Conservation (phyloP, 2,797 vertebrate species). For the Hozukius guyotensis region DNA sequence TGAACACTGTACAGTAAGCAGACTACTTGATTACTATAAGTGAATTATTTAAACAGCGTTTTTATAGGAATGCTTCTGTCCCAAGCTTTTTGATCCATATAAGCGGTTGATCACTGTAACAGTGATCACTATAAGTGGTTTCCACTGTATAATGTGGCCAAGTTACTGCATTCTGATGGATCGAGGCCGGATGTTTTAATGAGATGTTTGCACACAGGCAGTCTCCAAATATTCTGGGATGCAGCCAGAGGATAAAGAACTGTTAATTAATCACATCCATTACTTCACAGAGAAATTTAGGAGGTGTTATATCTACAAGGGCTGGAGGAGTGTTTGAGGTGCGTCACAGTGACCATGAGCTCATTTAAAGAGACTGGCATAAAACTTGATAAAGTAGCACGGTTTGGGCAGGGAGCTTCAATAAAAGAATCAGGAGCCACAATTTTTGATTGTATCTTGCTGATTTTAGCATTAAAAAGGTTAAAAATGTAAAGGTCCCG, state of each 20-base stretch:
- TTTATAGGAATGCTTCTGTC: too few relatives aligned
- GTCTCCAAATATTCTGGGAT: neutral
- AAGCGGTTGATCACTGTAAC: too few relatives aligned
- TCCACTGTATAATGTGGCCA: neutral
- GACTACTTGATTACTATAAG: too few relatives aligned
- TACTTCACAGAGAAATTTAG: neutral
- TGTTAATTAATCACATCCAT: neutral
- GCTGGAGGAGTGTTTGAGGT: neutral
- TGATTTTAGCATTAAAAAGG: neutral
- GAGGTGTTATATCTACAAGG: neutral
- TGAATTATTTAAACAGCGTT: too few relatives aligned
- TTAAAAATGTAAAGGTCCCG: neutral
- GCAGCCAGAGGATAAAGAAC: neutral
- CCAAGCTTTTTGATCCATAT: too few relatives aligned
- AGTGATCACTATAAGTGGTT: too few relatives aligned
- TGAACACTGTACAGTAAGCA: too few relatives aligned
- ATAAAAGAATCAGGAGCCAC: neutral
- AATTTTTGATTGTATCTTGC: neutral
- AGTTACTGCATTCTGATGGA: neutral
- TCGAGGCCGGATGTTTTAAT: neutral
- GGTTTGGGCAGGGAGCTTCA: neutral
- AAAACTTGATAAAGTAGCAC: neutral
- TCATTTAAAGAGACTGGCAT: neutral
- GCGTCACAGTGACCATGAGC: neutral
- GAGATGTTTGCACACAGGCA: neutral